Evolutionary conservation across 2,888 invertebrate genomes (phyloP).

Genomic region (Phaedon cochleariae): DNA sequence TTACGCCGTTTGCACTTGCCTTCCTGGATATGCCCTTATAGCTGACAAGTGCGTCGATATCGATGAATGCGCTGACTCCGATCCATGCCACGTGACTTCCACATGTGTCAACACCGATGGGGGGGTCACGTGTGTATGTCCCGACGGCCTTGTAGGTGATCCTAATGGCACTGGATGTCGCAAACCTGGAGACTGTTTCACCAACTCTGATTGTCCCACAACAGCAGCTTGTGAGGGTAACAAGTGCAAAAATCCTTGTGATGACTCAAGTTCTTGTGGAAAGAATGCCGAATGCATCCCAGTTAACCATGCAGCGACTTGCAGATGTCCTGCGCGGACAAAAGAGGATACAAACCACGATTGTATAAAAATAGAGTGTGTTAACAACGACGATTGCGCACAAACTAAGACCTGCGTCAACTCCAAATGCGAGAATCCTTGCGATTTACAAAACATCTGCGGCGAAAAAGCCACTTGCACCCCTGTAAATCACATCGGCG

Average conservation of each 20-base stretch:
- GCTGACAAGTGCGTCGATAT: conserved; percentile 79
- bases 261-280: conserved; percentile 73
- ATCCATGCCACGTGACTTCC: conserved; percentile 83
- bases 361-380: conserved; percentile 80
- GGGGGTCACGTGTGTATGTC: conserved; percentile 79
- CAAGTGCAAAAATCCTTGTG: conserved; percentile 82
- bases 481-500: conserved; percentile 79
- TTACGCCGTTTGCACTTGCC: conserved; percentile 76
- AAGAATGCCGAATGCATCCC: conserved; percentile 79
- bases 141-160: conserved; percentile 83
- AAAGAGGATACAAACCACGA: conserved; percentile 78
- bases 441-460: conserved; percentile 81
- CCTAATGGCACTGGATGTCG: conserved; percentile 77
- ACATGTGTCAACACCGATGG: conserved; percentile 81
- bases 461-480: conserved; percentile 82
- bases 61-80: conserved; percentile 76
- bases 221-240: conserved; percentile 79
- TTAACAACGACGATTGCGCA: conserved; percentile 79
- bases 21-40: conserved; percentile 74
- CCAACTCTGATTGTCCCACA: conserved; percentile 81
- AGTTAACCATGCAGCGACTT: conserved; percentile 73
- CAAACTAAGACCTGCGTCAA: conserved; percentile 78
- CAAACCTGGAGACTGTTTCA: conserved; percentile 83
- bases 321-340: conserved; percentile 79
- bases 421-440: conserved; percentile 83